Percentiles rank a stretch among this genome's conserved stretches.
Evolutionary conservation across 2,797 vertebrate species (phyloP).

Genomic region (Chaetophractus vellerosus): DNA sequence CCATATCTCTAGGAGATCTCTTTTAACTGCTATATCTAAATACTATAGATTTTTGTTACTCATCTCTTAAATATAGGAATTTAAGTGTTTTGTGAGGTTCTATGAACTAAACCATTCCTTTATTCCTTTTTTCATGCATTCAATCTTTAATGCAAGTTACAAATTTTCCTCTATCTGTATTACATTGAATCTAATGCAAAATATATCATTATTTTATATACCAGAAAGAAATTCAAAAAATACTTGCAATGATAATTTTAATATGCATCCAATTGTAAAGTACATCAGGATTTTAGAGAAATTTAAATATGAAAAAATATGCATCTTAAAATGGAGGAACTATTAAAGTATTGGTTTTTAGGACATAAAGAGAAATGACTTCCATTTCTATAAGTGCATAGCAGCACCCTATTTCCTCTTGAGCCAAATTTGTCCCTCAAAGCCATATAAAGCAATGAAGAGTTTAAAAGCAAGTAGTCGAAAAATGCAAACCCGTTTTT

Average conservation of each 20-base stretch:
- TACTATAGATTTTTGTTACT: background rate
- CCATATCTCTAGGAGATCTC: background rate
- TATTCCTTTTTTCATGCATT: background rate
- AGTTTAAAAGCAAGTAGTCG: background rate
- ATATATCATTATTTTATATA: background rate
- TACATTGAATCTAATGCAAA: background rate
- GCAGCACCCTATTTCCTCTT: background rate
- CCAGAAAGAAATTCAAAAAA: background rate
- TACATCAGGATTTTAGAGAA: background rate
- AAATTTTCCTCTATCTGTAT: background rate
- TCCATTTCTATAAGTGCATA: background rate
- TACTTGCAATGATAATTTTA: conserved; percentile 17
- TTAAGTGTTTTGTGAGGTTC: background rate
- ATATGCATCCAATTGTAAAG: background rate
- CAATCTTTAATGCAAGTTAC: background rate
- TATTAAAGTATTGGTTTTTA: background rate
- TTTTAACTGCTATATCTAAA: background rate
- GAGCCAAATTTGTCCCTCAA: background rate
- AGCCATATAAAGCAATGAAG: background rate
- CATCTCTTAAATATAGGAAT: background rate
- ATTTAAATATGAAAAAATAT: background rate
- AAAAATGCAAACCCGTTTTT: background rate
- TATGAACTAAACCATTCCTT: background rate
- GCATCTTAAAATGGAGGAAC: background rate
- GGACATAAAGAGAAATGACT: background rate